Evolutionary conservation across 1,140 invertebrate species (phyloP), one percentile per base, ranked within the genome.

Genomic region (Steinernema khuongi): DNA sequence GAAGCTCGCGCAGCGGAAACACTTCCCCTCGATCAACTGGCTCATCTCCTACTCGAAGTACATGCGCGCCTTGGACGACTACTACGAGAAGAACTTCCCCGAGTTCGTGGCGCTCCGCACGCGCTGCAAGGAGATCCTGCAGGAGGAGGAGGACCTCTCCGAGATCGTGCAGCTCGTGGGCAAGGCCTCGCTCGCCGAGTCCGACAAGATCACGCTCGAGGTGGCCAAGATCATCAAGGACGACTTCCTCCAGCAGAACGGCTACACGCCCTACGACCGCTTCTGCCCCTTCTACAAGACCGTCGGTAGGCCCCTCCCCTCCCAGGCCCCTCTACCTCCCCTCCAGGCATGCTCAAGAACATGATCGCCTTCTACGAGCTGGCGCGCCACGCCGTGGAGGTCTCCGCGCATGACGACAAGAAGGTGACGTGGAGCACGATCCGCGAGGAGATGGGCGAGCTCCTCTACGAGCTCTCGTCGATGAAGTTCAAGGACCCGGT

Each of bases 231-330:
- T 98, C 74, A 89, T 99, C 67, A 98, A 98, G 86, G 96, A 99
- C 85, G 96, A 99, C 89, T 98, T 97, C 89, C 88, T 99, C 79
- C 96, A 99, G 88, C 96, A 98, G 87, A 88, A 88, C 77, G 87
- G 87, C 44, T 97, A 96, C 87, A 93, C 93, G 28, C 88, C 93
- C 11, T 97, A 97, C 87, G 94, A 96, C 88, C 90, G 95, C 77
- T 97, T 95, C 89, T 99, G 96, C 87, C 96, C 96, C 83, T 99
- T 98, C 89, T 98, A 98, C 89, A 99, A 98, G 89, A 97, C 95
- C 22, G 92, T 94, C 14, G 94, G 50, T 60, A 26, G 26, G 50
- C 22, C 4, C 7, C 26, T 60, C 14, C 11, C 26, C 26, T 60
- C 50, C 36, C 36, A 7, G 22, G 11, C 26, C 22, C 26, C 4